Evolutionary conservation across 2,797 vertebrate genomes (phyloP).

Genomic region (Erithacus rubecula): DNA sequence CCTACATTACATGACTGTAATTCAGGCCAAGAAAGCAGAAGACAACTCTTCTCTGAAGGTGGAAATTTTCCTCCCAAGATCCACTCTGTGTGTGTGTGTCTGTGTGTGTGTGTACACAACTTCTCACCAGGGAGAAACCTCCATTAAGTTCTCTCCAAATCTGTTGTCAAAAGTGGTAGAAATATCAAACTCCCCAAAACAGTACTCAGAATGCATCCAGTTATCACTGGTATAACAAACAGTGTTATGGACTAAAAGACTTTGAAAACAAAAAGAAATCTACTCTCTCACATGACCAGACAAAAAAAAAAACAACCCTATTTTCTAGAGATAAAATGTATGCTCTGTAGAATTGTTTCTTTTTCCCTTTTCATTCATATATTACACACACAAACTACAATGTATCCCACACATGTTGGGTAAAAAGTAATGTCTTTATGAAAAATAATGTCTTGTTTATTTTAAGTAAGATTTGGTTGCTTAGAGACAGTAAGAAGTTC

Average conservation of each 20-base stretch:
- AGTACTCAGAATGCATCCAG: neutral
- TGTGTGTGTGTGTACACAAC: neutral
- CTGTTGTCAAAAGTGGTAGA: neutral
- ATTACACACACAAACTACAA: neutral
- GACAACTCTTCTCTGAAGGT: neutral
- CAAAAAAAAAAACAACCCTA: rapidly evolving
- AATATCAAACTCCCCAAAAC: neutral
- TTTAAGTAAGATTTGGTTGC: neutral
- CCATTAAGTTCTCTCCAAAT: neutral
- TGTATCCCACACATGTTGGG: neutral
- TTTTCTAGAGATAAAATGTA: neutral
- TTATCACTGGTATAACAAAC: neutral
- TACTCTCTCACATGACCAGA: neutral
- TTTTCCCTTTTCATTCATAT: neutral
- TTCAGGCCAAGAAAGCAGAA: neutral
- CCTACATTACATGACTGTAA: neutral
- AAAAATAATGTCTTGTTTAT: neutral
- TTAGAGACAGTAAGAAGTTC: neutral
- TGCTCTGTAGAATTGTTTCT: neutral
- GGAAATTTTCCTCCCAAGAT: neutral
- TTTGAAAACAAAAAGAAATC: neutral
- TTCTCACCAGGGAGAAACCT: neutral
- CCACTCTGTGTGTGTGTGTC: neutral
- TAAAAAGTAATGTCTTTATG: neutral
- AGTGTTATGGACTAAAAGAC: neutral